Evolutionary conservation across 2,113 vertebrate species (phyloP).

Genomic region (Tupaia chinensis): DNA sequence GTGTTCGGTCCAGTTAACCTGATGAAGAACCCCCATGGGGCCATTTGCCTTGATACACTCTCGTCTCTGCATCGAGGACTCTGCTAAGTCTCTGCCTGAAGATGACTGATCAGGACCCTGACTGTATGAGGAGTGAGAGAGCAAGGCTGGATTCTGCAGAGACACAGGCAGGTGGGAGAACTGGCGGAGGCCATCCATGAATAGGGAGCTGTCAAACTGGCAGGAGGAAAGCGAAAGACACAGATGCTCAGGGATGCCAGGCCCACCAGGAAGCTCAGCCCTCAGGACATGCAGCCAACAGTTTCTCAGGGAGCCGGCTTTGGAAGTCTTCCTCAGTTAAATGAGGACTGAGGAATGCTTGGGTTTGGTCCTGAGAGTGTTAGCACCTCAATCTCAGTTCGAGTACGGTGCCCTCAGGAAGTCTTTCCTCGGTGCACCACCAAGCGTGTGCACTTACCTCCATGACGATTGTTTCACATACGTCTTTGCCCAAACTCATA

Average conservation of each 20-base stretch:
- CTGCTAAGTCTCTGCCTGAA: neutral
- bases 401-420: rapidly evolving
- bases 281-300: rapidly evolving
- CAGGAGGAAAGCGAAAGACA: neutral
- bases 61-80: neutral
- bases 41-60: neutral
- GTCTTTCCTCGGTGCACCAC: rapidly evolving
- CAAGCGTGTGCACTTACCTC: neutral
- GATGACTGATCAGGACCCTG: no score
- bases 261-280: rapidly evolving
- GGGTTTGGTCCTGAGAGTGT: rapidly evolving
- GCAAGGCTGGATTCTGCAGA: neutral
- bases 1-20: no score
- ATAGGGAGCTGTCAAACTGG: rapidly evolving
- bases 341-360: rapidly evolving
- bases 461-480: neutral
- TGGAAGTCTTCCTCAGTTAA: neutral
- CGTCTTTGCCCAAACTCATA: neutral
- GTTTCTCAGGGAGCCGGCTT: neutral
- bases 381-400: neutral
- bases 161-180: rapidly evolving
- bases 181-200: neutral
- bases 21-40: neutral
- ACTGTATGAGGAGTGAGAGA: neutral
- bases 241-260: neutral